These are phyloP conservation scores for Diplazon laetatorius DNA, from an alignment of 2,888 invertebrate genomes.

Conservation along the genomic window DNA sequence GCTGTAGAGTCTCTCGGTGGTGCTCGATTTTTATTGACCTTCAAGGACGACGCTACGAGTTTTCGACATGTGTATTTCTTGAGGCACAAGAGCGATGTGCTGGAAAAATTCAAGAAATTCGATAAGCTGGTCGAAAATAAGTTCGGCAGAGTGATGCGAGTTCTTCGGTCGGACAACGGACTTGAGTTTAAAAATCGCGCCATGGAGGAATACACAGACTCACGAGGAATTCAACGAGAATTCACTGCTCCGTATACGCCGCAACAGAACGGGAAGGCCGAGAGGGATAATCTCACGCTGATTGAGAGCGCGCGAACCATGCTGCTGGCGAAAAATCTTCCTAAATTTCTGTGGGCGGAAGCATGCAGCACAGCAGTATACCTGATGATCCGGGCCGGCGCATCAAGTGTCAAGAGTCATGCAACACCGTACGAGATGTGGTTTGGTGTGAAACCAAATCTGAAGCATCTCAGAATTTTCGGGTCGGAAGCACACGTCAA, in stretches of 20 bases:
- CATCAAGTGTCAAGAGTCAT: slow-evolving; percentile 45
- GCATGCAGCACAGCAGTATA: slow-evolving; percentile 50
- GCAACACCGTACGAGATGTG: slow-evolving; percentile 62
- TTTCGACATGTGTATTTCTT: slow-evolving; percentile 71
- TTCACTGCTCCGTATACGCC: slow-evolving; percentile 71
- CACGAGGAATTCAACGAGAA: slow-evolving; percentile 67
- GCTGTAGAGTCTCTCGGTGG: no score
- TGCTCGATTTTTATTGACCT: no score
- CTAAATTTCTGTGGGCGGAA: slow-evolving; percentile 4
- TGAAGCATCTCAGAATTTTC: no score
- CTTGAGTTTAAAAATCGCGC: slow-evolving; percentile 71
- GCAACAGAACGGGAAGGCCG: slow-evolving; percentile 74
- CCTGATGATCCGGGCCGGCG: slow-evolving; percentile 64
- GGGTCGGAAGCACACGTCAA: no score
- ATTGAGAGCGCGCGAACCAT: slow-evolving; percentile 72
- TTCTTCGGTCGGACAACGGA: slow-evolving; percentile 71
- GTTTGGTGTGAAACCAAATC: slow-evolving; percentile 68
- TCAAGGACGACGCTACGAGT: slow-evolving; percentile 70
- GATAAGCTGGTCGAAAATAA: slow-evolving; percentile 72
- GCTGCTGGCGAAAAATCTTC: slow-evolving; percentile 57
- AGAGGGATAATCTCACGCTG: slow-evolving; percentile 75
- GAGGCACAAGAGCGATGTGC: slow-evolving; percentile 70
- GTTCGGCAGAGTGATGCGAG: slow-evolving; percentile 69
- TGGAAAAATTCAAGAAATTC: slow-evolving; percentile 66
- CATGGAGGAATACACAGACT: background rate